Evolutionary conservation across 2,888 invertebrate species (phyloP), one percentile per base, ranked within the genome.

Genomic region (Sarcophaga variegata): DNA sequence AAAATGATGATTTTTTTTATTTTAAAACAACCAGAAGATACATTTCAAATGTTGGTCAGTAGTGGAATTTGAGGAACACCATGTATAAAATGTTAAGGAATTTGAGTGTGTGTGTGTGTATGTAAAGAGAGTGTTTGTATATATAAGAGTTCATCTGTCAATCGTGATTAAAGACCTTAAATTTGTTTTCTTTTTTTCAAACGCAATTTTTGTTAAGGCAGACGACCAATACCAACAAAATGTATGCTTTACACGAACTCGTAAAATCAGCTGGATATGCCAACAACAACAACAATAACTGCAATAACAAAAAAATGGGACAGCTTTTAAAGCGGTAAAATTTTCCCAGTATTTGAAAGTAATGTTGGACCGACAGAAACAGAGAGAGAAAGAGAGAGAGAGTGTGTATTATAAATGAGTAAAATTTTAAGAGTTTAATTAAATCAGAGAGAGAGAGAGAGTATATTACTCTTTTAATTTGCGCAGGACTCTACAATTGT

Each of bases 401-500:
- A 10, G 37, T 37, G 37, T 27, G 6, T 37, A 37, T 37, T 0
- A 37, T 37, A 37, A 37, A 37, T 37, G 6, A 27, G 27, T 4
- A 27, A 27, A 27, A 4, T 27, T 27, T 27, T 37, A 8, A 37
- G 37, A 37, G 37, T 8, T 0, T 0, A 37, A 37, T 37, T 37
- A 37, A 37, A 60, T 62, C 8, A 17, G 49, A 49, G 10, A 63
- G 60, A 83, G 63, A 71, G 1, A 74, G 72, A 74, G 69, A 45
- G 4, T 11, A 22, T 14, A 20, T 45, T 3, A 62, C 8, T 62
- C 0, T 49, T 49, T 2, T 49, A 0, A 49, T 2, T n/a, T 12
- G 22, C 86, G 86, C 86, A 87, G 63, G 83, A 78, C 86, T 78
- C 70, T 78, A 81, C 81, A 83, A 81, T 77, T 62, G 12, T 74